phyloP scores from a whole-genome alignment of 2,888 invertebrate genomes.

The Machimus atricapillus region DNA sequence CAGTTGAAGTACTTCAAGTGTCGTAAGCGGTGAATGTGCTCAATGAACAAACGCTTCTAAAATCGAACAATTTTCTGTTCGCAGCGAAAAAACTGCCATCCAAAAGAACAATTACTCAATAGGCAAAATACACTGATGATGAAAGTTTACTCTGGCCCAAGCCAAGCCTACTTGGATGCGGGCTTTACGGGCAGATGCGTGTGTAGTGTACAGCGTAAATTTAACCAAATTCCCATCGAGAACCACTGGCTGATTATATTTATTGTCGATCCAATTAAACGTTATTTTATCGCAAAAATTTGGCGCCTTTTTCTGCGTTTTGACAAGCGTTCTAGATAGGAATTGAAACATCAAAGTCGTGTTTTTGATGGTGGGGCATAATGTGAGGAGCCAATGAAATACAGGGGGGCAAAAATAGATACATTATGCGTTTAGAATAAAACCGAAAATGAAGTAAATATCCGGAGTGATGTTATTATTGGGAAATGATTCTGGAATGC shows the following conservation, averaged over 20 bases:
- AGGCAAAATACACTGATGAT: constrained; percentile 18
- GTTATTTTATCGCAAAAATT: background rate
- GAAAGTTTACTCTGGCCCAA: background rate
- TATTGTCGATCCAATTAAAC: background rate
- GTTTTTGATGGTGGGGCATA: background rate
- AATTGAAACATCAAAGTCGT: background rate
- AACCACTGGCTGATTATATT: background rate
- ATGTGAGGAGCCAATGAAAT: background rate
- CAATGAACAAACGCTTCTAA: background rate
- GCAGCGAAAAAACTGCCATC: background rate
- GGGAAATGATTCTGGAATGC: constrained; percentile 14
- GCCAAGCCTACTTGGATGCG: background rate
- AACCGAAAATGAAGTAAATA: background rate
- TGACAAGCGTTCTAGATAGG: background rate
- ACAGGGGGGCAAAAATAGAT: background rate
- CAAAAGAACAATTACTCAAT: constrained; percentile 3
- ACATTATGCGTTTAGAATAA: background rate
- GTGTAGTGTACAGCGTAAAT: background rate
- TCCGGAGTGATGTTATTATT: constrained; percentile 15
- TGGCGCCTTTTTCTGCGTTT: background rate
- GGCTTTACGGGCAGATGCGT: background rate
- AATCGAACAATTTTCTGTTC: background rate
- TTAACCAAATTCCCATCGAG: background rate
- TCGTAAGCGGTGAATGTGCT: background rate
- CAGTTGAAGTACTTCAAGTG: background rate